Evolutionary conservation across 2,888 invertebrate genomes (phyloP), one percentile per base, ranked within the genome.

Genomic region (Piscicola geometra): DNA sequence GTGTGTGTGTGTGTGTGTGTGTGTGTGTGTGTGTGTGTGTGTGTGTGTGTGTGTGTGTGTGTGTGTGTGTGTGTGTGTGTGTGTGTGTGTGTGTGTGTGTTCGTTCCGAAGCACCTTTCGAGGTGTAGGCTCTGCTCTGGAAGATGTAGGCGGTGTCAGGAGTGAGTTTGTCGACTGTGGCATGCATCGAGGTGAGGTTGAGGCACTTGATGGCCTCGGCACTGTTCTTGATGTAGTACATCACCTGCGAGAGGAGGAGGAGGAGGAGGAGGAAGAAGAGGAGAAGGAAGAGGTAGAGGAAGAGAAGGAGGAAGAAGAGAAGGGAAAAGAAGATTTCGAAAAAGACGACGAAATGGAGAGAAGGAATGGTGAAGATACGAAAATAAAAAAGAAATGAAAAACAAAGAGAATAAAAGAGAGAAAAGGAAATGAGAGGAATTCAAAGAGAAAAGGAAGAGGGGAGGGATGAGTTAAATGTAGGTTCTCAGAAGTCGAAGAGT

Each of bases 121-220:
- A 91, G 0, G 97, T 98, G 84, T 92, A 93, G 0, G 96, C 94
- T 82, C 92, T 90, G 28, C 97, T 91, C 85, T 93, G 91, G 83
- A 95, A 95, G 75, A 92, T 90, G 84, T 97, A 98, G 83, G 94
- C 93, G 0, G 93, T 93, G 85, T 93, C 93, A 87, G 94, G 94
- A 85, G 95, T 94, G 78, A 98, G 88, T 81, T 83, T 82, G 50
- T 82, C 81, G 2, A 86, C 80, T 71, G 82, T 81, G 50, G 81
- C 78, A 50, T 79, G 80, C 3, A 81, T 81, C 30, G 82, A 82
- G 1, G 85, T 85, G 36, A 84, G 80, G 78, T 86, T 86, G 12
- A 82, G 77, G 74, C 82, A 82, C 60, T 81, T 82, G 15, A 71
- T 78, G 73, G 83, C 82, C 33, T 81, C 81, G 36, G 82, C 93